A percentile compares a stretch with the other conserved stretches of the same genome.
These are phyloP conservation scores for Squalus acanthias DNA, from an alignment of 2,797 vertebrate genomes.

Conservation along the genomic window DNA sequence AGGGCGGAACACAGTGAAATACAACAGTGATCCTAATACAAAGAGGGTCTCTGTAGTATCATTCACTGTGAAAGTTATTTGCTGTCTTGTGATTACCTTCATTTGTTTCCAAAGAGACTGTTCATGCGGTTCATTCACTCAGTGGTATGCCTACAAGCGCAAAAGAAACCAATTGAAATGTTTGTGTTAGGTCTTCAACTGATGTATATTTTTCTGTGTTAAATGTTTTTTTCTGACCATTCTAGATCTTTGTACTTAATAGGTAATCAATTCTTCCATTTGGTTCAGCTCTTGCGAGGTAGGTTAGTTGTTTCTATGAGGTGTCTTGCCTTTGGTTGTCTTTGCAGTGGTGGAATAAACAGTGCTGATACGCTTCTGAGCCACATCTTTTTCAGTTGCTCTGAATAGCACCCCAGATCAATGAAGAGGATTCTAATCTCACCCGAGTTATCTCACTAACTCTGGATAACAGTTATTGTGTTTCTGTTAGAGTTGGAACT, in stretches of 20 bases:
- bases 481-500: background rate
- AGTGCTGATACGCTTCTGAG: background rate
- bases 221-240: background rate
- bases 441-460: background rate
- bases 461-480: background rate
- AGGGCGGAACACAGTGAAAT: background rate
- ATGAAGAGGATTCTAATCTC: background rate
- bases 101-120: conserved; percentile 22
- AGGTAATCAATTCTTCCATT: background rate
- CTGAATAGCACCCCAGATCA: background rate
- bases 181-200: background rate
- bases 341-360: background rate
- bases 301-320: background rate
- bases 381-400: background rate
- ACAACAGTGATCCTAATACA: conserved; percentile 1
- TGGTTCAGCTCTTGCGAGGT: background rate
- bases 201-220: background rate
- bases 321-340: background rate
- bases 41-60: background rate
- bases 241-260: background rate
- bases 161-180: background rate
- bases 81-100: conserved; percentile 11
- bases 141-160: background rate
- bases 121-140: background rate
- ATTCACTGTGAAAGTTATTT: conserved; percentile 24